Conservation (phyloP, 2,888 invertebrate species). For the Athripsodes cinereus region DNA sequence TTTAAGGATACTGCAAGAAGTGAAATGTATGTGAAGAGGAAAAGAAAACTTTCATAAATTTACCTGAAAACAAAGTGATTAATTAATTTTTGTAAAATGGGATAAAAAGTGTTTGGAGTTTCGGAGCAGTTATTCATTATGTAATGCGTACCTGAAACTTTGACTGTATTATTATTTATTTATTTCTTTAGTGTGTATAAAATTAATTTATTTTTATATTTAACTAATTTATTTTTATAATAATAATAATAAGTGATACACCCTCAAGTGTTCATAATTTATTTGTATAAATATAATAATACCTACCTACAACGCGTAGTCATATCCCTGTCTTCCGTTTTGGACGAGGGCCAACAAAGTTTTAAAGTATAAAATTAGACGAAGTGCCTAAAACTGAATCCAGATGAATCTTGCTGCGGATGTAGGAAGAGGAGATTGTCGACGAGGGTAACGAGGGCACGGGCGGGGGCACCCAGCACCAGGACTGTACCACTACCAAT, state of each 20-base stretch:
- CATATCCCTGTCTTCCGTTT: neutral
- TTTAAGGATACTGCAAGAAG: neutral
- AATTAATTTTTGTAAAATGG: constrained; percentile 9
- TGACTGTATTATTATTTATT: constrained; percentile 1
- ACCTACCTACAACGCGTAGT: neutral
- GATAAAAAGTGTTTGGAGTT: constrained; percentile 11
- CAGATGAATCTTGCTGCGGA: constrained; percentile 8
- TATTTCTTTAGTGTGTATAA: constrained; percentile 7
- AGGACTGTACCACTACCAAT: constrained; percentile 8
- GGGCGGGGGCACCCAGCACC: constrained; percentile 23
- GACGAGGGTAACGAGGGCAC: constrained; percentile 13
- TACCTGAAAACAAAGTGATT: neutral
- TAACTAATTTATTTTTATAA: neutral
- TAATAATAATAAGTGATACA: neutral
- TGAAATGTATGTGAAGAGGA: constrained; percentile 24
- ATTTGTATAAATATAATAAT: neutral
- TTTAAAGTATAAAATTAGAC: neutral
- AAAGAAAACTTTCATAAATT: constrained; percentile 17
- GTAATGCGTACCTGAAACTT: constrained; percentile 10
- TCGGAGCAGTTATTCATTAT: neutral
- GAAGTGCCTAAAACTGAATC: neutral
- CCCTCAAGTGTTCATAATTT: neutral
- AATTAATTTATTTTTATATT: constrained; percentile 8
- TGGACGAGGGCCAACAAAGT: too few relatives aligned
- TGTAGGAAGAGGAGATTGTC: constrained; percentile 16